Evolutionary conservation across 1,140 invertebrate species (phyloP).

Genomic region (Drosophila asahinai): DNA sequence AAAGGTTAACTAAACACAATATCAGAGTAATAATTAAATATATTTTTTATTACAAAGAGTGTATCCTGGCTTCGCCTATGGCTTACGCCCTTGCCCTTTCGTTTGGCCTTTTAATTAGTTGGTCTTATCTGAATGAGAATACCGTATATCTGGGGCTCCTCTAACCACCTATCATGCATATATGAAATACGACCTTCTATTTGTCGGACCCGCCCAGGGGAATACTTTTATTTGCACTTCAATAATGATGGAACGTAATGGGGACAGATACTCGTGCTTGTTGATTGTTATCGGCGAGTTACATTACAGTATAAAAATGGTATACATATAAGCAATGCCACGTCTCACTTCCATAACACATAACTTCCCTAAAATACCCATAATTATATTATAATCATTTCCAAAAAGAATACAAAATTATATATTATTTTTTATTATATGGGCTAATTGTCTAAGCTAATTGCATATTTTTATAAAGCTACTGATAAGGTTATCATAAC

Average conservation of each 20-base stretch:
- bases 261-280: slow-evolving; percentile 23
- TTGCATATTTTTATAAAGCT: not conserved
- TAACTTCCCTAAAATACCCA: not conserved
- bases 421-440: not conserved
- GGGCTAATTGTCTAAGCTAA: not conserved
- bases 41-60: not conserved
- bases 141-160: slow-evolving; percentile 16
- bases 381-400: not conserved
- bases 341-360: not conserved
- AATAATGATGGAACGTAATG: slow-evolving; percentile 37
- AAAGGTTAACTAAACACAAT: not conserved
- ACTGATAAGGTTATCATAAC: slow-evolving; percentile 31
- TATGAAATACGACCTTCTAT: slow-evolving; percentile 35
- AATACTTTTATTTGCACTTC: slow-evolving; percentile 47
- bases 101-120: slow-evolving; percentile 37
- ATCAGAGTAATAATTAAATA: no score
- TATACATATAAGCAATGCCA: not conserved
- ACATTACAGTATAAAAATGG: slow-evolving; percentile 8
- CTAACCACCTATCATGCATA: slow-evolving; percentile 8
- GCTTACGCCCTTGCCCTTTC: not conserved
- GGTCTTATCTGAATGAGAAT: slow-evolving; percentile 23
- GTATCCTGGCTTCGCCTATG: slow-evolving; percentile 8
- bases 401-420: not conserved
- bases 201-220: slow-evolving; percentile 25
- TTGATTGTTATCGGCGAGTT: slow-evolving; percentile 25